These are phyloP conservation scores for Diorhabda sublineata DNA, from an alignment of 1,140 invertebrate genomes.

Conservation along the genomic window DNA sequence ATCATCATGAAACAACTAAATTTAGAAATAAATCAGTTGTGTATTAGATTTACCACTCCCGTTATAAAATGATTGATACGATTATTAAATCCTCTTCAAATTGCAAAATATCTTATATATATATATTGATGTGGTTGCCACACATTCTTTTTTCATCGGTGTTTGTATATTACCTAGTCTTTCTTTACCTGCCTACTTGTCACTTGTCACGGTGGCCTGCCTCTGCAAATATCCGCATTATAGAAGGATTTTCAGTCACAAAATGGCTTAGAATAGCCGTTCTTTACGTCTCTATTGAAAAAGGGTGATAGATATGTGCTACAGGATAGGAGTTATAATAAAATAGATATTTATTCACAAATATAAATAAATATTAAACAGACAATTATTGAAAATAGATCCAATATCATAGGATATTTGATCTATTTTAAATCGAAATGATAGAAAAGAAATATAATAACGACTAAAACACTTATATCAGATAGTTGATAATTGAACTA, in stretches of 20 bases:
- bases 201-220: constrained; percentile 35
- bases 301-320: background rate
- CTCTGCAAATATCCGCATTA: constrained; percentile 37
- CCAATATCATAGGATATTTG: background rate
- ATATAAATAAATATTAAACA: background rate
- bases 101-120: background rate
- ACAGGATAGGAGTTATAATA: background rate
- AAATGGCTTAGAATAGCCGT: constrained; percentile 36
- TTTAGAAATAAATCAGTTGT: too few relatives aligned
- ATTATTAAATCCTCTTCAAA: constrained; percentile 22
- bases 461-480: too few relatives aligned
- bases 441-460: background rate
- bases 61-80: constrained; percentile 24
- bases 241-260: constrained; percentile 34
- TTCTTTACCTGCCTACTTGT: constrained; percentile 33
- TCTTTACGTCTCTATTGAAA: constrained; percentile 25
- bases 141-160: constrained; percentile 10
- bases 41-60: background rate
- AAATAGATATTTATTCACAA: background rate
- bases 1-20: too few relatives aligned
- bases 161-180: constrained; percentile 16
- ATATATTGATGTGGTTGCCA: constrained; percentile 11
- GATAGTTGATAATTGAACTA: too few relatives aligned
- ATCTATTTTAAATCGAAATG: background rate
- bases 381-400: background rate